Percentiles rank a stretch among this genome's conserved stretches.
Conservation (phyloP, 1,140 invertebrate species). For the Drosophila trapezifrons region DNA sequence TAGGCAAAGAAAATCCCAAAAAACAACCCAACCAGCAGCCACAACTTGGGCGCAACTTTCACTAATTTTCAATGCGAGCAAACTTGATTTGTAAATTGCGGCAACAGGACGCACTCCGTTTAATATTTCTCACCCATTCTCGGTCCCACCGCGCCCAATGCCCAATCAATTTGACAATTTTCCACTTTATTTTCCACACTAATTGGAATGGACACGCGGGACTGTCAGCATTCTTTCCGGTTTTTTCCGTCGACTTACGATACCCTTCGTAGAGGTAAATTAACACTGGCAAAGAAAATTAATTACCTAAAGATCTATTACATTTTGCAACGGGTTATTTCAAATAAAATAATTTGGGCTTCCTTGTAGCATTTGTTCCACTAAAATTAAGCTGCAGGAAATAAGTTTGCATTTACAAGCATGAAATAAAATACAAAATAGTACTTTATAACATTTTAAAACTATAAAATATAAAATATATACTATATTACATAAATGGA, state of each 20-base stretch:
- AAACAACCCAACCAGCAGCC: slow-evolving; percentile 23
- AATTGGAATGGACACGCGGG: slow-evolving; percentile 49
- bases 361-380: too few relatives aligned
- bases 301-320: not conserved
- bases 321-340: not conserved
- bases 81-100: slow-evolving; percentile 69
- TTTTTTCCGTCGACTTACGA: not conserved
- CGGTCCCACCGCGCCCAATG: slow-evolving; percentile 36
- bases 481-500: not conserved
- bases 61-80: slow-evolving; percentile 64
- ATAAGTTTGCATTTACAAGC: too few relatives aligned
- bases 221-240: slow-evolving; percentile 35
- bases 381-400: too few relatives aligned
- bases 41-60: slow-evolving; percentile 67
- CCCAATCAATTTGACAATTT: slow-evolving; percentile 47
- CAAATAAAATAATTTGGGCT: not conserved
- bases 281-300: too few relatives aligned
- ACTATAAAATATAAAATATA: not conserved
- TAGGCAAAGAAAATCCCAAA: slow-evolving; percentile 29
- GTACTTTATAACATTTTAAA: not conserved
- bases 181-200: slow-evolving; percentile 44
- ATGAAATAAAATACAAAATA: not conserved
- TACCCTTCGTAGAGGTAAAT: slow-evolving; percentile 9
- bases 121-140: slow-evolving; percentile 59
- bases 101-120: slow-evolving; percentile 66